These are phyloP conservation scores for Pachyramphus minor DNA, from an alignment of 2,113 vertebrate species.

Conservation along the genomic window DNA sequence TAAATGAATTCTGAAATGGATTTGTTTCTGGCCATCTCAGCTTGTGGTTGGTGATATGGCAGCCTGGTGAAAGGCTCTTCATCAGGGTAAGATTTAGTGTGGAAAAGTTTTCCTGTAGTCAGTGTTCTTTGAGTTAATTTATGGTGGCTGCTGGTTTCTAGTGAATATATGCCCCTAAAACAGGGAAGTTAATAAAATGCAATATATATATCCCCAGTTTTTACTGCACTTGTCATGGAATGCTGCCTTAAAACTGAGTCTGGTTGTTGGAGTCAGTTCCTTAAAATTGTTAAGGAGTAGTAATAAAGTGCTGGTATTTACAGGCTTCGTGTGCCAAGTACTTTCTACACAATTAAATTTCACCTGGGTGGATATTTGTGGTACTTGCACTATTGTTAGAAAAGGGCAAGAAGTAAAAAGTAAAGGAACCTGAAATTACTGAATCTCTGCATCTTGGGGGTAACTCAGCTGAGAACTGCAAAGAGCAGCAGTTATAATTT, in stretches of 20 bases:
- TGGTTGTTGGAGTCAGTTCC: not conserved
- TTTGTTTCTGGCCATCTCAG: not conserved
- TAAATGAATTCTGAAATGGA: not conserved
- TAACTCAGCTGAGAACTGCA: not conserved
- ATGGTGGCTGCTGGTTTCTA: not conserved
- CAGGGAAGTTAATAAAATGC: not conserved
- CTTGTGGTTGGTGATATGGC: not conserved
- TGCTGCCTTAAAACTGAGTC: not conserved
- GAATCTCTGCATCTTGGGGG: not conserved
- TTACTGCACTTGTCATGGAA: not conserved
- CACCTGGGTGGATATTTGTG: not conserved
- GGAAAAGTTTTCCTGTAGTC: not conserved
- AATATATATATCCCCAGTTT: accelerated
- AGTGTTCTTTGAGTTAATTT: not conserved
- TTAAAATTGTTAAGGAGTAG: not conserved
- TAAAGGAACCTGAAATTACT: not conserved
- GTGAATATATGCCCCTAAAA: not conserved
- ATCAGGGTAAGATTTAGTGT: not conserved
- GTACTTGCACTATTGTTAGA: not conserved
- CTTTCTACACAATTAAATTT: not conserved
- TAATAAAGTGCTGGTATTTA: not conserved
- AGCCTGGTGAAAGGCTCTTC: not conserved
- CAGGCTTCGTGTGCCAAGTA: not conserved
- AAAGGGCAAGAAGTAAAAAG: not conserved
- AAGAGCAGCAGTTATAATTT: no score